Conservation (phyloP, 2,888 invertebrate genomes). For the Amaurobius ferox region DNA sequence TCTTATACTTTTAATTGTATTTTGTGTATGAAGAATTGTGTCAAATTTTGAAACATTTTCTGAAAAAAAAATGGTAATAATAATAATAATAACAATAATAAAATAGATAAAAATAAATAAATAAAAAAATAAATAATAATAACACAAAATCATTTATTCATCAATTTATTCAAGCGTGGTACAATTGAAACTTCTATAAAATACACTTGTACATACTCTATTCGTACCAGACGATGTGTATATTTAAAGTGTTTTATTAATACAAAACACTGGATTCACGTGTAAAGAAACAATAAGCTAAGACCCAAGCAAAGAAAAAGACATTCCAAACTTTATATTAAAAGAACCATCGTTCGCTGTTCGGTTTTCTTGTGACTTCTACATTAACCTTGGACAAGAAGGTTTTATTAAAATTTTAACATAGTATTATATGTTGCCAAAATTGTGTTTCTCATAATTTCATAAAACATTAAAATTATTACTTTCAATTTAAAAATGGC, state of each 20-base stretch:
- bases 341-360: not conserved
- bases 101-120: no score
- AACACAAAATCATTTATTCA: not conserved
- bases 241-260: constrained; percentile 22
- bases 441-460: no score
- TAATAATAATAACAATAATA: no score
- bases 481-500: no score
- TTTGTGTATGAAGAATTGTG: no score
- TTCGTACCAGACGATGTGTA: constrained; percentile 67
- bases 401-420: not conserved
- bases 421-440: not conserved
- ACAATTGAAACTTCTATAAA: constrained; percentile 55
- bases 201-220: constrained; percentile 58
- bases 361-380: not conserved
- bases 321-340: not conserved
- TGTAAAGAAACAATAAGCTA: constrained; percentile 21
- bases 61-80: no score
- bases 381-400: constrained; percentile 47
- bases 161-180: constrained; percentile 50
- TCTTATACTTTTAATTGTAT: no score
- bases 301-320: constrained; percentile 22
- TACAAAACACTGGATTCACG: not conserved
- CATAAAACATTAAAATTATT: no score
- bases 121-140: no score
- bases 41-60: no score